Base-by-base conservation (phyloP, 2,113 vertebrate genomes). In the Anas platyrhynchos region DNA sequence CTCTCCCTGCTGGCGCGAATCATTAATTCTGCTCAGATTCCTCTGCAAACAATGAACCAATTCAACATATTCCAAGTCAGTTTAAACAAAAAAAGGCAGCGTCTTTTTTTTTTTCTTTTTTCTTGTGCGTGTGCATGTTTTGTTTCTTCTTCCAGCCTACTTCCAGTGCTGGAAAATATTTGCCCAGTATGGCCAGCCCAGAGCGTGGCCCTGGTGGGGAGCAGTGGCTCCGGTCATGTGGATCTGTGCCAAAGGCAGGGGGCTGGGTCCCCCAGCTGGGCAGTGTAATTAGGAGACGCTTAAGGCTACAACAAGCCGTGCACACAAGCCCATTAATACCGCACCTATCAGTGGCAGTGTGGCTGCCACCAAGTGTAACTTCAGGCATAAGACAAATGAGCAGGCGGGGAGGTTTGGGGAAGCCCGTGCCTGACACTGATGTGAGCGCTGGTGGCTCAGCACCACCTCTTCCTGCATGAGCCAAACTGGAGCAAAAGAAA, bases 11-110 rank as follows among this genome's bases (percentile, higher is more conserved):
- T 16, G 48, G 82, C 8, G 55, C 34, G 46, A n/a, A 17, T 89
- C 91, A 91, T 71, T 96, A 83, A 91, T 93, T 96, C 96, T 83
- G 94, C 93, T 96, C 94, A 96, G 94, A 96, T 72, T 93, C 95
- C 92, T 89, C 76, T 61, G 38, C 71, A 80, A 72, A 95, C 89
- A 97, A 97, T 94, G 74, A 69, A 62, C 61, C 69, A 21, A 83
- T 94, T 96, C 83, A 94, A 71, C 92, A 11, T 69, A 90, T 63
- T 95, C 96, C 86, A 95, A 97, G 83, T 84, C 89, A 92, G 77
- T 94, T 91, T 41, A 55, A 96, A 96, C 94, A 93, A 96, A 91
- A 95, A 96, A 93, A 79, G 44, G 63, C 89, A 89, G 52, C 46
- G 5, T 92, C 80, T 93, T 68, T 52, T 25, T 48, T 41, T 41